Percentiles rank a stretch among this genome's conserved stretches.
phyloP scores from a whole-genome alignment of 2,113 vertebrate genomes.

The Reinhardtius hippoglossoides region DNA sequence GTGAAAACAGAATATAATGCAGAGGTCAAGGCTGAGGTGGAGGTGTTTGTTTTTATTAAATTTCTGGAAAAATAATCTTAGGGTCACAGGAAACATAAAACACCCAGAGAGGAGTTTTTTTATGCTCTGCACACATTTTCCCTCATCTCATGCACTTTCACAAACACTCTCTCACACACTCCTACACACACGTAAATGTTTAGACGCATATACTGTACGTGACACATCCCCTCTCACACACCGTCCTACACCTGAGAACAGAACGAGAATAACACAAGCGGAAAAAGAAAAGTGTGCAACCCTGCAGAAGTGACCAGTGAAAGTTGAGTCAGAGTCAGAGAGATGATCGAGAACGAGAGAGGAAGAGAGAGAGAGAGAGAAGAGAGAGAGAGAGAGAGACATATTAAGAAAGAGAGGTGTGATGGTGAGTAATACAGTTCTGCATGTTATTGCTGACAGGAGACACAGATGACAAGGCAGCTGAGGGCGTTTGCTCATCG shows the following conservation, averaged over 20 bases:
- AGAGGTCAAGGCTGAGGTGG: slow-evolving; percentile 14
- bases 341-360: too few relatives aligned
- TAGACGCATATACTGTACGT: slow-evolving; percentile 2
- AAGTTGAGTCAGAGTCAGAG: too few relatives aligned
- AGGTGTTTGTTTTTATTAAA: slow-evolving; percentile 10
- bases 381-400: neutral
- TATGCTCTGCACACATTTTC: slow-evolving; percentile 19
- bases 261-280: slow-evolving; percentile 24
- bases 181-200: neutral
- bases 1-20: slow-evolving; percentile 22
- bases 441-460: slow-evolving; percentile 48
- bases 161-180: slow-evolving; percentile 14
- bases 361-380: slow-evolving; percentile 3
- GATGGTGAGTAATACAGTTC: slow-evolving; percentile 66
- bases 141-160: slow-evolving; percentile 5
- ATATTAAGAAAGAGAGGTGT: slow-evolving; percentile 51
- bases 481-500: slow-evolving; percentile 52
- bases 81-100: slow-evolving; percentile 18
- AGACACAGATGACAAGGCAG: slow-evolving; percentile 56
- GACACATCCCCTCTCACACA: slow-evolving; percentile 31
- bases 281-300: neutral
- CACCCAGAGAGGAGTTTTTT: neutral
- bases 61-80: slow-evolving; percentile 10
- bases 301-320: slow-evolving; percentile 28
- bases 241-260: slow-evolving; percentile 46